Percentiles rank a stretch among this genome's conserved stretches.
Conservation (phyloP, 2,797 vertebrate species). For the Cyprinodon diabolis region DNA sequence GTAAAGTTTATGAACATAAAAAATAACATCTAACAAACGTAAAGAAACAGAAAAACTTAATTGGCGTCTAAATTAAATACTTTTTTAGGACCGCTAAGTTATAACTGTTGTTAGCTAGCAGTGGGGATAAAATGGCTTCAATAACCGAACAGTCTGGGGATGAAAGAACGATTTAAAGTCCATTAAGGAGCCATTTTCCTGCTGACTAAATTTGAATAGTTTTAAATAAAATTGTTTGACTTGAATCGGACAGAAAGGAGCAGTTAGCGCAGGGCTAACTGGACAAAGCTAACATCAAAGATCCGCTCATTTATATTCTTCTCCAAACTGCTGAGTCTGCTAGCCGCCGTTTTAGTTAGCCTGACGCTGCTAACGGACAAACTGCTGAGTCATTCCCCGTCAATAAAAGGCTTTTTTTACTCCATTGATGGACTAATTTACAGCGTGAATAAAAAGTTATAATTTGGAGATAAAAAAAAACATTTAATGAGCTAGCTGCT, state of each 20-base stretch:
- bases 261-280: not conserved
- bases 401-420: not conserved
- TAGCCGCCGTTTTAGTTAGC: not conserved
- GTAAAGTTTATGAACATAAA: not conserved
- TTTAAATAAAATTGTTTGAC: not conserved
- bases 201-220: not conserved
- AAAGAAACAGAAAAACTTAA: not conserved
- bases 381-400: not conserved
- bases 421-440: too few relatives aligned
- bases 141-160: not conserved
- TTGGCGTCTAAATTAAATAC: not conserved
- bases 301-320: not conserved
- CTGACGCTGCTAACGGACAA: not conserved
- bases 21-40: not conserved
- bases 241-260: not conserved
- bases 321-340: not conserved
- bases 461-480: too few relatives aligned
- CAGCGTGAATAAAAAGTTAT: too few relatives aligned
- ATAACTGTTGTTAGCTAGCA: not conserved
- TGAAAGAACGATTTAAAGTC: not conserved
- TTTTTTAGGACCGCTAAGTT: not conserved
- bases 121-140: not conserved
- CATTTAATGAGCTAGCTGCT: too few relatives aligned
- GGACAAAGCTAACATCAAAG: not conserved
- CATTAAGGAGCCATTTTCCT: not conserved